These are phyloP conservation scores for Xyliphius kryptos DNA, from an alignment of 2,113 vertebrate species.

Conservation along the genomic window DNA sequence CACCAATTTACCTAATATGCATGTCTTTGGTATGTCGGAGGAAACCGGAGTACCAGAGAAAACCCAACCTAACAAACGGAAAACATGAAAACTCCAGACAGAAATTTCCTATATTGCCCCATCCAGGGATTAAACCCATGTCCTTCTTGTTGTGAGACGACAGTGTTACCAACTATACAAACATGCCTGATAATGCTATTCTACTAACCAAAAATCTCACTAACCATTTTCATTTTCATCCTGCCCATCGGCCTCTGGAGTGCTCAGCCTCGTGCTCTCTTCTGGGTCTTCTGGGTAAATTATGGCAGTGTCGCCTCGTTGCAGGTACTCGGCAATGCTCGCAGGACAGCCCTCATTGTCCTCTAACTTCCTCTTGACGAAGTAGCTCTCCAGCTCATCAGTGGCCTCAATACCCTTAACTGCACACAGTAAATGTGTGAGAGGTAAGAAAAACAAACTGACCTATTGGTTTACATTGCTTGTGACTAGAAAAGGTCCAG, in stretches of 20 bases:
- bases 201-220: too few relatives aligned
- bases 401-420: conserved; percentile 80
- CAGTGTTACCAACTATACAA: too few relatives aligned
- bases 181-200: too few relatives aligned
- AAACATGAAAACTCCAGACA: too few relatives aligned
- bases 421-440: too few relatives aligned
- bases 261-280: conserved; percentile 83
- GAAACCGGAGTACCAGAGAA: too few relatives aligned
- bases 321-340: conserved; percentile 89
- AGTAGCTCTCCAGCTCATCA: conserved; percentile 82
- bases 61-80: too few relatives aligned
- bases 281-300: conserved; percentile 97
- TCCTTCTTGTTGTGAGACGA: too few relatives aligned
- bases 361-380: conserved; percentile 83
- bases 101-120: too few relatives aligned
- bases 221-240: conserved; percentile 90
- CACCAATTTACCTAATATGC: too few relatives aligned
- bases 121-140: too few relatives aligned
- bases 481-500: conserved; percentile 32
- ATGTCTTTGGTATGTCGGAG: too few relatives aligned
- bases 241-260: conserved; percentile 82
- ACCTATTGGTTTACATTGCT: conserved; percentile 9
- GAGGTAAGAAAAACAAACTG: conserved; percentile 27
- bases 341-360: conserved; percentile 76
- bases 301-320: conserved; percentile 87